phyloP scores from a whole-genome alignment of 2,888 invertebrate species.

The Hyalella azteca region DNA sequence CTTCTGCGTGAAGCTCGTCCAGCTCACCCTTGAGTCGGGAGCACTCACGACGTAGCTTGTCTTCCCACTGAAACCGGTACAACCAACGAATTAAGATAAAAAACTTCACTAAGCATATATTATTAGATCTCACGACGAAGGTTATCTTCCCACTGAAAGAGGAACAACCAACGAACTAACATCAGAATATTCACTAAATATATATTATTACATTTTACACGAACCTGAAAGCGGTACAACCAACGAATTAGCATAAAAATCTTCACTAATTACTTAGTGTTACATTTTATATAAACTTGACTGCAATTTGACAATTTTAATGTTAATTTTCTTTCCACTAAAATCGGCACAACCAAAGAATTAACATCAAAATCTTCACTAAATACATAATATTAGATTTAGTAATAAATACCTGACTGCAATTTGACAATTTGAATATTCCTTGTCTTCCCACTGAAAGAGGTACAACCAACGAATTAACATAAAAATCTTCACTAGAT shows the following conservation, averaged over 20 bases:
- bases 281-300: conserved; percentile 68
- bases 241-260: not conserved
- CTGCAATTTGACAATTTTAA: too few species aligned
- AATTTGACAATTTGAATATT: too few species aligned
- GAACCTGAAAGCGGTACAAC: conserved; percentile 65
- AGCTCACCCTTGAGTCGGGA: conserved; percentile 70
- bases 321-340: too few species aligned
- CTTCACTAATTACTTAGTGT: not conserved
- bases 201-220: conserved; percentile 64
- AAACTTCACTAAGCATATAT: not conserved
- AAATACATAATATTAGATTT: conserved; percentile 61
- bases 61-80: conserved; percentile 69
- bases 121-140: conserved; percentile 67
- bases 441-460: conserved; percentile 72
- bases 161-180: not conserved
- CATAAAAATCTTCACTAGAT: too few species aligned
- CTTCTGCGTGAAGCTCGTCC: conserved; percentile 70
- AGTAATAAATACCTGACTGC: conserved; percentile 69
- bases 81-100: not conserved
- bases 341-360: too few species aligned
- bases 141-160: conserved; percentile 71
- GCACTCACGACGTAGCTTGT: conserved; percentile 70
- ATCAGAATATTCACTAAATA: not conserved
- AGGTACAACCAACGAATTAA: not conserved
- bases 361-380: too few species aligned